These are phyloP conservation scores for Drosophila melanocephala DNA, from an alignment of 2,888 invertebrate species.

Conservation along the genomic window DNA sequence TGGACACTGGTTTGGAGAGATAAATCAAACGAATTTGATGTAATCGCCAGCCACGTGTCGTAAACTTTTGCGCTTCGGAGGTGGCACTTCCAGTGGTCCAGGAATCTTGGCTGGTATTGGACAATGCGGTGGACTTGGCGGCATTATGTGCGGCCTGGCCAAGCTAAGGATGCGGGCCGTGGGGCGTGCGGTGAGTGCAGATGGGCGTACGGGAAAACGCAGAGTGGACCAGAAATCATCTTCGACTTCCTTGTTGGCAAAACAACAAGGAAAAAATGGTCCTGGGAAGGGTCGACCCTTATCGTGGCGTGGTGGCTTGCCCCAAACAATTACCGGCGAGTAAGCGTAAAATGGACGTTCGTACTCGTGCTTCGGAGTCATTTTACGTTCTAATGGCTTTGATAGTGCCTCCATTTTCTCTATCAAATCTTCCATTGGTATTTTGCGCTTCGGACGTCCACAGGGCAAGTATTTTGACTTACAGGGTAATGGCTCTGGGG, in stretches of 20 bases:
- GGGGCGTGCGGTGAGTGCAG: constrained; percentile 70
- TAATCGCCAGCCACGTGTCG: constrained; percentile 73
- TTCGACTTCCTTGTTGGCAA: constrained; percentile 75
- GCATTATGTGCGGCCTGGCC: constrained; percentile 66
- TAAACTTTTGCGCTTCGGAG: constrained; percentile 74
- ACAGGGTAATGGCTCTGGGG: constrained; percentile 38
- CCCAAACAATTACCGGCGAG: constrained; percentile 67
- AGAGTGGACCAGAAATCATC: constrained; percentile 74
- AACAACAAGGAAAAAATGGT: constrained; percentile 67
- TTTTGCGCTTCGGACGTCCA: constrained; percentile 13
- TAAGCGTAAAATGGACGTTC: constrained; percentile 42
- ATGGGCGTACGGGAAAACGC: constrained; percentile 72
- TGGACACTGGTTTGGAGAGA: constrained; percentile 70
- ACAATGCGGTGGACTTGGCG: constrained; percentile 78
- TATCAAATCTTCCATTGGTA: constrained; percentile 37
- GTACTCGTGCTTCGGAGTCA: constrained; percentile 60
- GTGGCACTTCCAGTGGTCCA: constrained; percentile 41
- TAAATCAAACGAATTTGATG: constrained; percentile 78
- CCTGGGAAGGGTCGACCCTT: constrained; percentile 72
- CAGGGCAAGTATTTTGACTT: constrained; percentile 39
- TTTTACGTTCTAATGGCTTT: constrained; percentile 49
- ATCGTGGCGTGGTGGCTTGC: constrained; percentile 63
- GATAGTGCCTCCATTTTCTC: constrained; percentile 52
- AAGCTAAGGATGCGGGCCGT: constrained; percentile 68
- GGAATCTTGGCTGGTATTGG: constrained; percentile 59